A percentile compares a stretch with the other conserved stretches of the same genome.
phyloP scores from a whole-genome alignment of 1,140 invertebrate species.

The Pollicipes pollicipes region DNA sequence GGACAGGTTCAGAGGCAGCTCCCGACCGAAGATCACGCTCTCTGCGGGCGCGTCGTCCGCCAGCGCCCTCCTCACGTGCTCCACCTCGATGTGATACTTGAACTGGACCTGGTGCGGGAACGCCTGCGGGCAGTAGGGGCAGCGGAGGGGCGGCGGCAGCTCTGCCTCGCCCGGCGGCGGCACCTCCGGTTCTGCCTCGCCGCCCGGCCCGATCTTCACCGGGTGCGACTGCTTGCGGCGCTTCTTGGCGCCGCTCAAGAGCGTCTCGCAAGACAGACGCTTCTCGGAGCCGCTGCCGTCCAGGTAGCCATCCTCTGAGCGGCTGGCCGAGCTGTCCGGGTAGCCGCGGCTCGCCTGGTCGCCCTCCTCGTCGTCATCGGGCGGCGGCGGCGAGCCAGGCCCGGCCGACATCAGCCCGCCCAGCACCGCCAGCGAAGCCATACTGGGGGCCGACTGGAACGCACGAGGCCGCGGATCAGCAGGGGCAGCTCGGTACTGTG shows the following conservation, averaged over 20 bases:
- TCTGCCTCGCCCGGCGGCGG: constrained; percentile 19
- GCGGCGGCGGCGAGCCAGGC: too few relatives aligned
- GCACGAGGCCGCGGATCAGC: neutral
- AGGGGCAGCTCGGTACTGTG: too few relatives aligned
- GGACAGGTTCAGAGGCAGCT: constrained; percentile 3
- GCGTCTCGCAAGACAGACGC: neutral
- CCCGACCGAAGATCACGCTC: constrained; percentile 10
- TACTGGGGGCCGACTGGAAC: neutral
- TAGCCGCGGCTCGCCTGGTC: neutral
- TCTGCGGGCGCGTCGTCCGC: constrained; percentile 11
- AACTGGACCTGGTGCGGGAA: constrained; percentile 10
- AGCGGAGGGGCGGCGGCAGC: neutral
- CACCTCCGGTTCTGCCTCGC: constrained; percentile 21
- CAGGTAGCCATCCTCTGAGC: too few relatives aligned
- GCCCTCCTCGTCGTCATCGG: neutral
- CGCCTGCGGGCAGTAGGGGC: neutral
- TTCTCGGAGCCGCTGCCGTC: neutral
- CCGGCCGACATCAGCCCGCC: neutral
- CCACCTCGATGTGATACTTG: constrained; percentile 10
- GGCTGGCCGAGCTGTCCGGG: neutral
- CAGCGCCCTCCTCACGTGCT: constrained; percentile 12
- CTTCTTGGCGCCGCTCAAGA: constrained; percentile 20
- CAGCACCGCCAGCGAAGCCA: neutral
- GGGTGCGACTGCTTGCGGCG: constrained; percentile 27
- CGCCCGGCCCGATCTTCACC: constrained; percentile 23